Conservation (phyloP, 1,140 invertebrate species). For the Eumeta japonica region DNA sequence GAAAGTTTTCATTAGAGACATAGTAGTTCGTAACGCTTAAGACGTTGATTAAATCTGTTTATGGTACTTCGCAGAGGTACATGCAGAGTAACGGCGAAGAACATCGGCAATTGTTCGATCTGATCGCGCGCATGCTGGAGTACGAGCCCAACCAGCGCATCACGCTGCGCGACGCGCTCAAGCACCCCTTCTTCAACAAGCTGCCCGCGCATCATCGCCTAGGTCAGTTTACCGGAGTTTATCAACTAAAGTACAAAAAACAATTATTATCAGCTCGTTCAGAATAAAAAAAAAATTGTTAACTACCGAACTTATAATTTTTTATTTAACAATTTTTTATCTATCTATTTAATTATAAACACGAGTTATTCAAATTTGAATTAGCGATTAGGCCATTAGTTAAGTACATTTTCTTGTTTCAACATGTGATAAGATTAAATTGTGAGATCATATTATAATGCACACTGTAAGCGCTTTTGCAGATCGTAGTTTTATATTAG, state of each 20-base stretch:
- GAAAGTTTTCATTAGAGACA: too few relatives aligned
- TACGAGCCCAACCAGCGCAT: slow-evolving; percentile 93
- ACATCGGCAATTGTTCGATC: slow-evolving; percentile 89
- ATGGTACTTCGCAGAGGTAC: slow-evolving; percentile 76
- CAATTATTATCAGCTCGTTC: not conserved
- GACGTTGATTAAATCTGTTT: too few relatives aligned
- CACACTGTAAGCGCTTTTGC: not conserved
- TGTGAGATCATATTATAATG: not conserved
- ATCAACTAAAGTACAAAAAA: not conserved
- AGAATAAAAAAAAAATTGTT: not conserved
- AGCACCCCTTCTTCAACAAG: slow-evolving; percentile 91
- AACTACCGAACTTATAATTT: not conserved
- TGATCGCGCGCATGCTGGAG: slow-evolving; percentile 94
- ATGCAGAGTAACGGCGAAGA: slow-evolving; percentile 85
- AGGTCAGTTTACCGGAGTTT: slow-evolving; percentile 43
- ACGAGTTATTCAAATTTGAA: not conserved
- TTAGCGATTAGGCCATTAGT: not conserved
- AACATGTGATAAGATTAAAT: not conserved
- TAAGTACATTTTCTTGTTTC: not conserved
- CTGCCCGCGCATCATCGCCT: slow-evolving; percentile 73
- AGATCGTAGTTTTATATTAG: not conserved
- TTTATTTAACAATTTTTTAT: not conserved
- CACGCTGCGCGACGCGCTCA: slow-evolving; percentile 82
- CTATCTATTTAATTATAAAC: not conserved
- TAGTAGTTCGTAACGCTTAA: too few relatives aligned